Evolutionary conservation across 2,888 invertebrate species (phyloP), one percentile per base, ranked within the genome.

Genomic region (Sesia apiformis): DNA sequence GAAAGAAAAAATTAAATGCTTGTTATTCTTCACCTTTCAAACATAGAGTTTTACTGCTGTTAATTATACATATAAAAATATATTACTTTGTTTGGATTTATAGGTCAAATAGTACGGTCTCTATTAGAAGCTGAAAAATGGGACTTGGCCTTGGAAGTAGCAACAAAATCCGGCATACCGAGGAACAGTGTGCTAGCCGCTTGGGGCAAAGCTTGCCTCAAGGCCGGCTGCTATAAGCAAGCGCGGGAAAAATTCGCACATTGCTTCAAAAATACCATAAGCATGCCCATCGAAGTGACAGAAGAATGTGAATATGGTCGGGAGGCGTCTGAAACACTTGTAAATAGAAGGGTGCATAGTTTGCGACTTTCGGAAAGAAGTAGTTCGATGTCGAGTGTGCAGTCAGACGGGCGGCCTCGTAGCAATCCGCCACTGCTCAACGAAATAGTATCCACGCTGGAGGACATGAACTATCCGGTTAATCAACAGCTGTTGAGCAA

Each of bases 41-140:
- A 1, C 23, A 23, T 2, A 23, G 23, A 23, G 23, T 23, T 23
- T 23, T 23, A 23, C 23, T 23, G 23, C 23, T 23, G 23, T 23
- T 23, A 23, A 23, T 23, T 23, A 23, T 23, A 23, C 23, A 23
- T 23, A 23, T 23, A 23, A 23, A n/a, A 23, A 23, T 23, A 23
- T 23, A 23, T 23, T 2, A 1, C 23, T 23, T 23, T 23, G 23
- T 23, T 23, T 23, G 23, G 1, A 23, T 23, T 23, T 51, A 74
- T 89, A 80, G 91, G 92, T 67, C 92, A 93, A 63, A 92, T 93
- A 52, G 84, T 95, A 50, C 91, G 96, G 56, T 93, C 93, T 51
- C 81, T 97, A 4, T 89, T 97, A n/a, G 94, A 95, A 78, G 93
- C 94, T 0, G 97, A 97, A 70, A 93, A 96, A 70, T 96, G 97